phyloP scores from a whole-genome alignment of 2,888 invertebrate genomes.

The Lasioglossum villosulum region DNA sequence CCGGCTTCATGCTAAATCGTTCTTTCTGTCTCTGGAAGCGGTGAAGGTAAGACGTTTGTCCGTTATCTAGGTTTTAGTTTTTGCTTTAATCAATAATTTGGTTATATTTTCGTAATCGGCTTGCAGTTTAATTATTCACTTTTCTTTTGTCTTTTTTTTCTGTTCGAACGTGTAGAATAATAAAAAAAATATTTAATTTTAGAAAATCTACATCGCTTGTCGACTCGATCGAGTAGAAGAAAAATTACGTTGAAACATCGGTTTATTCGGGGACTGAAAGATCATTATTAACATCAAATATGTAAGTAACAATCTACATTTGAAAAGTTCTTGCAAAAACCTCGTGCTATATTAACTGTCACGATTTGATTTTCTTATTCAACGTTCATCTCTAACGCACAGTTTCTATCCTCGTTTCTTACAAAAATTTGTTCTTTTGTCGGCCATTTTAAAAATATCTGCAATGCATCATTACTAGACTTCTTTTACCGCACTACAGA shows the following conservation, averaged over 20 bases:
- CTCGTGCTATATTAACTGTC: not conserved
- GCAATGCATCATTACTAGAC: slow-evolving; percentile 64
- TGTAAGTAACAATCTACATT: slow-evolving; percentile 73
- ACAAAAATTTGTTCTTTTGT: not conserved
- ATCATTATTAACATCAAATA: slow-evolving; percentile 67
- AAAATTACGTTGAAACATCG: slow-evolving; percentile 33
- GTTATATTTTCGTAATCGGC: not conserved
- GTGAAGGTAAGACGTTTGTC: slow-evolving; percentile 76
- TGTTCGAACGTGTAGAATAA: not conserved
- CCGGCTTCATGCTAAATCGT: slow-evolving; percentile 71
- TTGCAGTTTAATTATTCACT: not conserved
- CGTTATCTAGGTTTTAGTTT: slow-evolving; percentile 1
- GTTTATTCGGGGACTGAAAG: slow-evolving; percentile 71
- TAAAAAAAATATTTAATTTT: slow-evolving; percentile 50
- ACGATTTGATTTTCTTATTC: not conserved
- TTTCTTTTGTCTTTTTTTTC: not conserved
- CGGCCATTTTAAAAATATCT: slow-evolving; percentile 66
- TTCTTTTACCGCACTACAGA: slow-evolving; percentile 32
- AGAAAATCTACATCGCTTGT: slow-evolving; percentile 74
- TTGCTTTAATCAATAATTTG: not conserved
- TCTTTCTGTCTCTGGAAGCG: slow-evolving; percentile 80
- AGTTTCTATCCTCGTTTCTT: not conserved
- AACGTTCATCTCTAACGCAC: not conserved
- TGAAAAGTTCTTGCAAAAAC: not conserved
- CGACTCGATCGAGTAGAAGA: slow-evolving; percentile 34